Base-by-base conservation (phyloP, 2,888 invertebrate genomes). In the Nowickia ferox region DNA sequence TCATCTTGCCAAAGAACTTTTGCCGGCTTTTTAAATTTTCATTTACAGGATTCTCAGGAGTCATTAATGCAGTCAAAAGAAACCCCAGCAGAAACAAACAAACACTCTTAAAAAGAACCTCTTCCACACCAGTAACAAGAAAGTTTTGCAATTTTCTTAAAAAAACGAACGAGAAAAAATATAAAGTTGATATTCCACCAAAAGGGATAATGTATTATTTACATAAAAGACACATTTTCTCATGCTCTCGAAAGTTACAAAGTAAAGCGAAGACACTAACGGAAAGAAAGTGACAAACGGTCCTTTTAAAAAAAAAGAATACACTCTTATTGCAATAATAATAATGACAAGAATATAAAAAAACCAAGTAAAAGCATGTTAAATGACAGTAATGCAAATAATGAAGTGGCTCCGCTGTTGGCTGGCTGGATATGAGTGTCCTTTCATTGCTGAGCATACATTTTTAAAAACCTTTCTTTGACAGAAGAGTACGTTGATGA, bases 351-450 rank as follows among this genome's bases (percentile, higher is more conserved):
- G 10, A 19, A 17, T 13, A 9, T 1, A 48, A n/a, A 61, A 44
- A n/a, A 51, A 44, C 22, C 57, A 48, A 55, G 1, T 3, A 59
- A 15, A 66, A 53, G 68, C 30, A 74, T 51, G 53, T 30, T 59
- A 76, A 76, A 76, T 65, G 76, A 82, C 82, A 79, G 74, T 85
- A 78, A 82, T 75, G 85, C 69, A 85, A 82, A 85, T 82, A 85
- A 74, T 74, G 77, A 71, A 68, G 76, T 74, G 74, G 19, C 61
- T 53, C 59, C 15, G 71, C 42, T 44, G 69, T 51, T 61, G 78
- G 13, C n/a, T 44, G n/a, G 6, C 6, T 40, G 59, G 9, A 30
- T 30, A 48, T 68, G 65, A 66, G 66, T 59, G 69, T 65, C 74
- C 69, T 80, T 76, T 65, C 55, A 61, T 71, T 84, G 57, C 63